phyloP scores from a whole-genome alignment of 2,888 invertebrate species.

The Tinea pellionella region DNA sequence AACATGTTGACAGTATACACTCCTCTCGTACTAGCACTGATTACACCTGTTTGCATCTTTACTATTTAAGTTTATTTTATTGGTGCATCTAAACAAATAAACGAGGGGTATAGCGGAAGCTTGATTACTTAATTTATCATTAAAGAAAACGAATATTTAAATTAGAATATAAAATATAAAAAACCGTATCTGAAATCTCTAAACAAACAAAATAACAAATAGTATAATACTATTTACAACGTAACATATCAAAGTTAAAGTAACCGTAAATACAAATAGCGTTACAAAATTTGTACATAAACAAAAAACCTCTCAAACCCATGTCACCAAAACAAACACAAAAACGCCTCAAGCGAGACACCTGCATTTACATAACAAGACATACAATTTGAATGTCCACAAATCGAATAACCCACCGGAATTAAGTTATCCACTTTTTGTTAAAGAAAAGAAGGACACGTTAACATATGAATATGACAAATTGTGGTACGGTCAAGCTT shows the following conservation, averaged over 20 bases:
- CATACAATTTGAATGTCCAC: constrained; percentile 65
- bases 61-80: too few relatives aligned
- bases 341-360: constrained; percentile 48
- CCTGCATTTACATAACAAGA: constrained; percentile 68
- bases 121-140: too few relatives aligned
- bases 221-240: too few relatives aligned
- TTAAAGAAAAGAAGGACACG: constrained; percentile 64
- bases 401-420: constrained; percentile 59
- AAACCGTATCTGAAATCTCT: too few relatives aligned
- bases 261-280: background rate
- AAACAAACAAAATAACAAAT: too few relatives aligned
- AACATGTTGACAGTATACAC: too few relatives aligned
- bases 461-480: constrained; percentile 72
- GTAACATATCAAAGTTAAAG: background rate
- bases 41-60: too few relatives aligned
- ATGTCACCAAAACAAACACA: constrained; percentile 22
- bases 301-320: constrained; percentile 10
- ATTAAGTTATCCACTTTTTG: constrained; percentile 69
- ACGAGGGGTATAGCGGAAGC: too few relatives aligned
- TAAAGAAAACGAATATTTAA: too few relatives aligned
- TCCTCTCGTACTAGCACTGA: too few relatives aligned
- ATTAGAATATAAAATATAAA: too few relatives aligned
- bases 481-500: constrained; percentile 58
- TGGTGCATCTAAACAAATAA: too few relatives aligned
- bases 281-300: background rate